Percentiles rank a stretch among this genome's conserved stretches.
Evolutionary conservation across 2,797 vertebrate species (phyloP).

Genomic region (Sternarchorhynchus goeldii): DNA sequence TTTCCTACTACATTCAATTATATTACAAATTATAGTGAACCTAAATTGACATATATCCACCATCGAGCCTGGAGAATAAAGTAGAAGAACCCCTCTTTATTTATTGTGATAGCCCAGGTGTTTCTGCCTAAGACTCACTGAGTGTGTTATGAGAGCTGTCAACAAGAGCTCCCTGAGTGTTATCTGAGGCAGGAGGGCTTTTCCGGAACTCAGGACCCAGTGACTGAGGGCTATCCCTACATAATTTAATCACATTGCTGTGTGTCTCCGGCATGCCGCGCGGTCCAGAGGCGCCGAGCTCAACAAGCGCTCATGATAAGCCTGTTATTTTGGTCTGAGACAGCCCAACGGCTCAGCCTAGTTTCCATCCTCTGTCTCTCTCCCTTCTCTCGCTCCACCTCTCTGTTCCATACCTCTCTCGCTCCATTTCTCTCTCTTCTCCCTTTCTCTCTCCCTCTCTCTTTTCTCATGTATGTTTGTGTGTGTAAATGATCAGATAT

Average conservation of each 20-base stretch:
- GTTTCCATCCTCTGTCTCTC: neutral
- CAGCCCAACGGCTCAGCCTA: neutral
- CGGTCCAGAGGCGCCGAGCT: slow-evolving; percentile 43
- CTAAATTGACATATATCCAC: neutral
- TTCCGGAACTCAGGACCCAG: slow-evolving; percentile 67
- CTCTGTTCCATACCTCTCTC: too few relatives aligned
- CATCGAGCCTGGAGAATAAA: neutral
- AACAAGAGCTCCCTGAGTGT: slow-evolving; percentile 11
- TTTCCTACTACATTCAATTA: too few relatives aligned
- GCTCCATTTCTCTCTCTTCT: too few relatives aligned
- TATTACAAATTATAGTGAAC: too few relatives aligned
- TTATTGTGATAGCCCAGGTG: slow-evolving; percentile 3
- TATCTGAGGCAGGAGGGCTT: slow-evolving; percentile 56
- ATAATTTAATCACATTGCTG: slow-evolving; percentile 80
- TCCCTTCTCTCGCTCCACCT: too few relatives aligned
- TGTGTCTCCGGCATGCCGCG: slow-evolving; percentile 64
- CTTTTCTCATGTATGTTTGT: too few relatives aligned
- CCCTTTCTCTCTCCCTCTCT: too few relatives aligned
- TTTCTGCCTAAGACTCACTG: slow-evolving; percentile 33
- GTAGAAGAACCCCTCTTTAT: neutral
- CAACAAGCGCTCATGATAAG: slow-evolving; percentile 61
- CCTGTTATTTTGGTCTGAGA: slow-evolving; percentile 57
- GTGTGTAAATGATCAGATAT: slow-evolving; percentile 1
- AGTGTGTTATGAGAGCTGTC: slow-evolving; percentile 32
- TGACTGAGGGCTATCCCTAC: slow-evolving; percentile 72